Evolutionary conservation across 2,797 vertebrate genomes (phyloP).

Genomic region (Enteromius paludinosus): DNA sequence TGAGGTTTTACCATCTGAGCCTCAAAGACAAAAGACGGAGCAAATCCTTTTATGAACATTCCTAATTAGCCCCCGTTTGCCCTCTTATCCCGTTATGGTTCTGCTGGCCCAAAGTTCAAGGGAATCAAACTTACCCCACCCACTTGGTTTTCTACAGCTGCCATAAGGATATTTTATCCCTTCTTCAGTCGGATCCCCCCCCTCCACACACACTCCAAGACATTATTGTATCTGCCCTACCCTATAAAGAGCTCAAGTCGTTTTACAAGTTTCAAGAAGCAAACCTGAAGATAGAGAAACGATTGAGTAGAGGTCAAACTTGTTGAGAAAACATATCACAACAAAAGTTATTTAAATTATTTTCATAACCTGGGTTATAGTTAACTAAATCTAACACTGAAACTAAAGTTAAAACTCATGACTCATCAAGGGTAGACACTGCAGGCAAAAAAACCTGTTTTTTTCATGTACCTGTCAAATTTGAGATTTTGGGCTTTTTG

Average conservation of each 20-base stretch:
- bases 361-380: background rate
- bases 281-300: constrained; percentile 38
- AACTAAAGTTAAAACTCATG: background rate
- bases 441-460: no score
- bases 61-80: constrained; percentile 50
- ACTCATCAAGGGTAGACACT: no score
- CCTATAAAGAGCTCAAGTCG: constrained; percentile 50
- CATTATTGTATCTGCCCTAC: constrained; percentile 45
- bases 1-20: constrained; percentile 29
- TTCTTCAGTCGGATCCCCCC: constrained; percentile 44
- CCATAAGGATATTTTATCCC: constrained; percentile 59
- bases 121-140: constrained; percentile 50
- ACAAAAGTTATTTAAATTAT: background rate
- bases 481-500: no score
- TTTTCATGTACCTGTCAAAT: no score
- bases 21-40: constrained; percentile 49
- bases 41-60: constrained; percentile 46
- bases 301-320: background rate
- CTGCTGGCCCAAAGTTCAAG: constrained; percentile 54
- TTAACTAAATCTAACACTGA: background rate
- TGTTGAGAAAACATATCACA: background rate
- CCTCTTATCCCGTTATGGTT: constrained; percentile 41
- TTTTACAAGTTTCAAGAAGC: constrained; percentile 48
- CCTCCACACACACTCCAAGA: constrained; percentile 24
- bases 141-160: constrained; percentile 60